These are phyloP conservation scores for Cryptus armator DNA, from an alignment of 2,888 invertebrate genomes.

Conservation along the genomic window DNA sequence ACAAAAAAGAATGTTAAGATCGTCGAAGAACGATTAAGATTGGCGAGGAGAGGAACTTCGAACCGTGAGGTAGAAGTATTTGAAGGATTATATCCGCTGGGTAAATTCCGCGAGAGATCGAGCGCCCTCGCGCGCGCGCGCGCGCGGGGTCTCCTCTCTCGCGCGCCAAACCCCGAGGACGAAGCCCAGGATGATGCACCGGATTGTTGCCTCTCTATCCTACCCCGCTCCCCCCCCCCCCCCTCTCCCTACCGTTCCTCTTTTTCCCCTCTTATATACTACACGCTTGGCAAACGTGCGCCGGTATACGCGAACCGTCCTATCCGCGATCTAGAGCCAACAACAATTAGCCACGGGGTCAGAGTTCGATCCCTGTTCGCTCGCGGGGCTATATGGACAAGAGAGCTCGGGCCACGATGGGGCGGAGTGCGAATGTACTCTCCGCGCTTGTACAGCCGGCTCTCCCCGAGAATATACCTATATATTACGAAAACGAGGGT, in stretches of 20 bases:
- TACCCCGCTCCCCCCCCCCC: conserved; percentile 34
- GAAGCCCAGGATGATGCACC: conserved; percentile 64
- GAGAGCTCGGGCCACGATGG: conserved; percentile 71
- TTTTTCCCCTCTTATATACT: conserved; percentile 14
- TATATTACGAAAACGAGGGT: conserved; percentile 51
- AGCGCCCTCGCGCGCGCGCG: conserved; percentile 23
- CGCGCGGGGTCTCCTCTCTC: conserved; percentile 56
- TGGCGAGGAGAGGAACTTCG: conserved; percentile 60
- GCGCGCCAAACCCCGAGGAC: conserved; percentile 59
- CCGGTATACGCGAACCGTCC: conserved; percentile 49
- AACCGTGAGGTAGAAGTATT: conserved; percentile 63
- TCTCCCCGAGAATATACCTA: not conserved
- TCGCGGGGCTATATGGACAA: conserved; percentile 72
- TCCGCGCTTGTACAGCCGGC: conserved; percentile 44
- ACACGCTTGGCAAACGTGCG: conserved; percentile 58
- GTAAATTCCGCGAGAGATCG: conserved; percentile 67
- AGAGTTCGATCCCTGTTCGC: conserved; percentile 81
- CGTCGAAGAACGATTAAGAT: conserved; percentile 68
- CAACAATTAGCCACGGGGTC: conserved; percentile 84
- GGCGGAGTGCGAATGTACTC: conserved; percentile 67
- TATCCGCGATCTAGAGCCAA: conserved; percentile 84
- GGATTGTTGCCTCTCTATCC: conserved; percentile 52
- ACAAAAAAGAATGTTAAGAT: conserved; percentile 52
- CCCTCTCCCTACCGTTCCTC: conserved; percentile 26
- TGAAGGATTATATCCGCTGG: conserved; percentile 70